A percentile compares a stretch with the other conserved stretches of the same genome.
These are phyloP conservation scores for Choristoneura rosaceana DNA, from an alignment of 2,888 invertebrate species.

Conservation along the genomic window DNA sequence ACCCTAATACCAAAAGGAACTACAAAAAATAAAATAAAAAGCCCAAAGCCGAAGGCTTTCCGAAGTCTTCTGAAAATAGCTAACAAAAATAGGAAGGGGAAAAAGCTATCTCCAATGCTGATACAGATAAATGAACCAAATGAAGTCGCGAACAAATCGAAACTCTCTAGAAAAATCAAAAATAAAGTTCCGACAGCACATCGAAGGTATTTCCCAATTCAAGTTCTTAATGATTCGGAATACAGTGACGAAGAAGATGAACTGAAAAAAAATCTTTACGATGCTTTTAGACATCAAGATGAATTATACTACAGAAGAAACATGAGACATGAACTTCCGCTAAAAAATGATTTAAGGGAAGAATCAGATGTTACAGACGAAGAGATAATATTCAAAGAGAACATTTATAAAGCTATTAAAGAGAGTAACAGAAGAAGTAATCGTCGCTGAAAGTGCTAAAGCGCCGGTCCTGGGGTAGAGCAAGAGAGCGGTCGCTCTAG, in stretches of 20 bases:
- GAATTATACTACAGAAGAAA: conserved; percentile 7
- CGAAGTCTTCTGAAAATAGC: background rate
- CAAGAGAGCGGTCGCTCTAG: too few relatives aligned
- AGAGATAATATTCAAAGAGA: conserved; percentile 47
- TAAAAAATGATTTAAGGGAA: conserved; percentile 16
- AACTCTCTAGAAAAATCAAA: background rate
- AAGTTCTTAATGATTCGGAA: conserved; percentile 39
- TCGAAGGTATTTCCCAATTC: background rate
- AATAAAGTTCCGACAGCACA: background rate
- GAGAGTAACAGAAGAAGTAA: background rate
- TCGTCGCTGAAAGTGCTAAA: background rate
- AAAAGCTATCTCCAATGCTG: background rate
- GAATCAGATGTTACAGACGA: conserved; percentile 39
- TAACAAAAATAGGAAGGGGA: background rate
- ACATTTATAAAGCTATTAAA: conserved; percentile 50
- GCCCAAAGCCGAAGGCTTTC: background rate
- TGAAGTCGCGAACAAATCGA: background rate
- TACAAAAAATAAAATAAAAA: background rate
- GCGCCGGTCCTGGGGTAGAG: too few relatives aligned
- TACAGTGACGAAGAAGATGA: conserved; percentile 49
- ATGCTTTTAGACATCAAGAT: conserved; percentile 41
- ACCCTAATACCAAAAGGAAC: background rate
- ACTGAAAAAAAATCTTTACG: conserved; percentile 41
- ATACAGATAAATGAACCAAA: background rate
- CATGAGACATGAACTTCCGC: background rate